A percentile compares a stretch with the other conserved stretches of the same genome.
These are phyloP conservation scores for Eucidaris tribuloides DNA, from an alignment of 35 echinoderm and acorn worm genomes.

Conservation along the genomic window DNA sequence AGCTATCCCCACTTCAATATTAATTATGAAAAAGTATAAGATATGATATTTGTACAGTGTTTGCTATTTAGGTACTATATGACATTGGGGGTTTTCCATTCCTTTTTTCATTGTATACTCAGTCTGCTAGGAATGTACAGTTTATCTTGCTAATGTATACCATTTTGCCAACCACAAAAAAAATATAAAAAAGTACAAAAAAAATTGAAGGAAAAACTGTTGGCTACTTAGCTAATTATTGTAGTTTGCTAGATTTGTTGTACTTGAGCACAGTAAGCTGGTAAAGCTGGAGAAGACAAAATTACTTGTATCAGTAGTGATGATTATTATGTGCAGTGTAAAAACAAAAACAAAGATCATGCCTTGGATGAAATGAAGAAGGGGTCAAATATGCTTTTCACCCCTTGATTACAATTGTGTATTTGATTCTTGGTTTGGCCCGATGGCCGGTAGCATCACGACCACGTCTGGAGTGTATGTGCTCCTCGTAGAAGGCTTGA, in stretches of 20 bases:
- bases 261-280: constrained; percentile 32
- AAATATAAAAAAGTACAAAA: constrained; percentile 23
- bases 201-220: constrained; percentile 14
- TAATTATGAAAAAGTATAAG: too few species aligned
- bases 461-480: too few species aligned
- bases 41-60: constrained; percentile 38
- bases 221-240: constrained; percentile 33
- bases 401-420: too few species aligned
- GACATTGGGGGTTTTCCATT: constrained; percentile 34
- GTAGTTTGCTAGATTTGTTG: constrained; percentile 38
- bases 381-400: too few species aligned
- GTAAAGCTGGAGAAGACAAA: background rate
- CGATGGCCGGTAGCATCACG: too few species aligned
- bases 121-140: constrained; percentile 37
- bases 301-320: constrained; percentile 8
- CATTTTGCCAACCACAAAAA: constrained; percentile 18
- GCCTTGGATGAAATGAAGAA: constrained; percentile 4
- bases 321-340: constrained; percentile 18
- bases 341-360: too few species aligned
- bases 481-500: too few species aligned
- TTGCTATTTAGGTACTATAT: constrained; percentile 37
- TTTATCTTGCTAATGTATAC: constrained; percentile 39
- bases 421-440: too few species aligned
- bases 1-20: too few species aligned
- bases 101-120: constrained; percentile 38